Base-by-base conservation (phyloP, 2,113 vertebrate genomes). In the Etheostoma spectabile region DNA sequence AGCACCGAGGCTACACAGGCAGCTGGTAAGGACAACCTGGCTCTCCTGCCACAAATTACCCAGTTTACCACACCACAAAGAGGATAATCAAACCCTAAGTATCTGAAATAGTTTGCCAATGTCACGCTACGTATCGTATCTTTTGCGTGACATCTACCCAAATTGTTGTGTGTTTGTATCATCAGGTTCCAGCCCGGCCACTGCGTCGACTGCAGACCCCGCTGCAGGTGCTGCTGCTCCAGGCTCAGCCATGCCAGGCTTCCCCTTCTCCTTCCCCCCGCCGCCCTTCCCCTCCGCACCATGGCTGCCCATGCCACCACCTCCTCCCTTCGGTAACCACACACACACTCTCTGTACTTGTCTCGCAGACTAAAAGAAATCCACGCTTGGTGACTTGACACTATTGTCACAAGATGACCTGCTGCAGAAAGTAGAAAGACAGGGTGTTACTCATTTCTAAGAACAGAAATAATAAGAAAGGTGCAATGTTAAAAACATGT, bases 291-390 rank as follows among this genome's bases (percentile, higher is more conserved):
- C 95, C 27, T 83, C 93, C 5, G 90, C 95, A 2, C 97, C 97
- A 0, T 98, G 97, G 97, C 92, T 98, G 92, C 95, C 96, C 18
- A 96, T 97, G 96, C 96, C 97, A 0, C 96, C 97, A 33, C 97
- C 96, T 0, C 97, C 96, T 0, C 96, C 97, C 11, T 97, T 98
- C 0, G 96, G 97, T 98, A 90, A 93, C 95, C 38, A 8, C n/a
- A n/a, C n/a, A n/a, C 52, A 7, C 27, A 35, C 19, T 21, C 19
- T 5, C 63, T 18, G n/a, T 30, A 2, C 55, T 42, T 42, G 24
- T n/a, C 24, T 38, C 12, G 16, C 6, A 53, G 49, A 69, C 0
- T 24, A 19, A 21, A 60, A 45, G 16, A 7, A 61, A 45, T n/a
- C 14, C 13, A 3, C 3, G 1, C 45, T 24, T 35, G n/a, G 13